phyloP scores from a whole-genome alignment of 2,113 vertebrate species.

The Lutjanus erythropterus region DNA sequence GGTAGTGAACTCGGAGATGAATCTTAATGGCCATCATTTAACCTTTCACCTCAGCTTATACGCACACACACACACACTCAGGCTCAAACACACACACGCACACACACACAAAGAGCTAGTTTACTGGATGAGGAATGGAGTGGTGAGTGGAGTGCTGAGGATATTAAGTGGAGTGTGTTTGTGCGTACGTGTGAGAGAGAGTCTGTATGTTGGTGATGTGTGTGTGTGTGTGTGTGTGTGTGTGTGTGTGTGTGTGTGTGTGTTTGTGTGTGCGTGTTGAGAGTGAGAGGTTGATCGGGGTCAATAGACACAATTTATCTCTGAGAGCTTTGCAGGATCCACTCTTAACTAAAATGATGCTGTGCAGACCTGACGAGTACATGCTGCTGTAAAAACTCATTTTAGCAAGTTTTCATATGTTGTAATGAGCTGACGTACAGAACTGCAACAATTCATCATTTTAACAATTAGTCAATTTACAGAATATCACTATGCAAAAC shows the following conservation, averaged over 20 bases:
- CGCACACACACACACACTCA: conserved; percentile 17
- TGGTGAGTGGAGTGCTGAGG: conserved; percentile 37
- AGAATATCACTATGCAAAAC: not conserved
- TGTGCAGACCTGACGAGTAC: not conserved
- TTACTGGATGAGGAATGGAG: conserved; percentile 60
- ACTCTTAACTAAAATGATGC: conserved; percentile 27
- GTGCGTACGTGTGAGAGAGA: not conserved
- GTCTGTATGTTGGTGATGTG: not conserved
- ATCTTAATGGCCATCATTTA: conserved; percentile 76
- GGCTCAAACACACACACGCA: conserved; percentile 39
- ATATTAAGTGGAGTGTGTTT: conserved; percentile 56
- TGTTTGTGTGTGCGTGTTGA: not conserved
- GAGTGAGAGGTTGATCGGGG: conserved; percentile 59
- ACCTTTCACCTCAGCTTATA: conserved; percentile 62
- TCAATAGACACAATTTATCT: conserved; percentile 67
- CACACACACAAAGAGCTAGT: conserved; percentile 51
- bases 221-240: not conserved
- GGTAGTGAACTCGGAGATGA: conserved; percentile 69
- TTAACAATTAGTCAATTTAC: fast-evolving
- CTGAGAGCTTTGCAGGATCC: conserved; percentile 51
- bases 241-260: conserved; percentile 1
- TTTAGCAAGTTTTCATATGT: not conserved
- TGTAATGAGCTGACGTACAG: not conserved
- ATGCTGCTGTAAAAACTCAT: not conserved
- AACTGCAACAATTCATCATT: not conserved